phyloP scores from a whole-genome alignment of 2,113 vertebrate genomes.

The Loxodonta africana region DNA sequence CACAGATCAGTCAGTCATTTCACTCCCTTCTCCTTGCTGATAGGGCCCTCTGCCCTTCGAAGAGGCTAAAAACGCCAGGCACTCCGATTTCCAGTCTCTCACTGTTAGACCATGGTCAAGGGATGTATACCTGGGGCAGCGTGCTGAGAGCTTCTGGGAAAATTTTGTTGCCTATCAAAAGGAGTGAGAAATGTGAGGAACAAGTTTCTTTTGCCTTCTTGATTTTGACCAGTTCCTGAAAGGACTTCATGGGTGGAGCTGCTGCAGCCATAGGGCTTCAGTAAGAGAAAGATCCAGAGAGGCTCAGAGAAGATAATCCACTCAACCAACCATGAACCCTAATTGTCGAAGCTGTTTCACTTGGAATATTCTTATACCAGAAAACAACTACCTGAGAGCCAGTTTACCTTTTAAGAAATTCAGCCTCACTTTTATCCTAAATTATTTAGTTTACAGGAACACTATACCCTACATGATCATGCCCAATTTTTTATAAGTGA shows the following conservation, averaged over 20 bases:
- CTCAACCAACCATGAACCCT: background rate
- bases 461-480: background rate
- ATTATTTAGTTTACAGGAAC: background rate
- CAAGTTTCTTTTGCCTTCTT: background rate
- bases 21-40: background rate
- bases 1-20: background rate
- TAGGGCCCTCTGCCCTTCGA: accelerated
- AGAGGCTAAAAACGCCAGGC: background rate
- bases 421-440: background rate
- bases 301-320: background rate
- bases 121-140: background rate
- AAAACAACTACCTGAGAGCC: background rate
- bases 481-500: background rate
- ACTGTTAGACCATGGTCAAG: background rate
- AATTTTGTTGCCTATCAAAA: background rate
- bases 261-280: background rate
- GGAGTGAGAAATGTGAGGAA: background rate
- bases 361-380: background rate
- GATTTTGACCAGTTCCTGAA: background rate
- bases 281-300: background rate
- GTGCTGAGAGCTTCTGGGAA: background rate
- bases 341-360: background rate
- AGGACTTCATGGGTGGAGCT: background rate
- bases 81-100: background rate
- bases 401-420: background rate